Conservation (phyloP, 1,140 invertebrate genomes). For the Zelostemma sp. region DNA sequence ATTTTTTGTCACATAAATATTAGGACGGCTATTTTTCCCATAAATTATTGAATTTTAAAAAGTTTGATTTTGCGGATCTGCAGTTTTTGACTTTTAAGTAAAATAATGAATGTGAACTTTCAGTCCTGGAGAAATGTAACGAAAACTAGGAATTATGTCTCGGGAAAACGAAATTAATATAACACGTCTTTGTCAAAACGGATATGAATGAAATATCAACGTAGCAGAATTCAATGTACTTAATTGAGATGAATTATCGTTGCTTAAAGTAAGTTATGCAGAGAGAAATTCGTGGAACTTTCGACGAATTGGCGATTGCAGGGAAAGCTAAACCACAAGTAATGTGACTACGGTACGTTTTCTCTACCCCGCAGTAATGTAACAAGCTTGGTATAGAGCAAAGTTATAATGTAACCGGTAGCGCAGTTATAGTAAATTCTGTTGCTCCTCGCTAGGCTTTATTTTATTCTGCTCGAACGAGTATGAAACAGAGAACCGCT, state of each 20-base stretch:
- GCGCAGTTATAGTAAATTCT: slow-evolving; percentile 23
- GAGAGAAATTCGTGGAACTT: slow-evolving; percentile 30
- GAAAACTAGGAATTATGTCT: too few species aligned
- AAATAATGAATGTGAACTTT: too few species aligned
- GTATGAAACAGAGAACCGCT: slow-evolving; percentile 7
- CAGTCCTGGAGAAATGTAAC: too few species aligned
- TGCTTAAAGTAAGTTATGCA: slow-evolving; percentile 31
- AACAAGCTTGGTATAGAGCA: slow-evolving; percentile 22
- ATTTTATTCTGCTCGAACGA: slow-evolving; percentile 12
- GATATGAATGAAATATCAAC: slow-evolving; percentile 6
- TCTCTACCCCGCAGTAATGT: slow-evolving; percentile 23
- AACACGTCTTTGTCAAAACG: too few species aligned
- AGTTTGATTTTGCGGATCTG: too few species aligned
- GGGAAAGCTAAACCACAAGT: slow-evolving; percentile 26
- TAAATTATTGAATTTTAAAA: too few species aligned
- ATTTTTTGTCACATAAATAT: too few species aligned
- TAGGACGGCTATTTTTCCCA: too few species aligned
- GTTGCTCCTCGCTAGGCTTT: slow-evolving; percentile 14
- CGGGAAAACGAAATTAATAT: too few species aligned
- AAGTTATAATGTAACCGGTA: slow-evolving; percentile 24
- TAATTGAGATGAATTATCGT: slow-evolving; percentile 39
- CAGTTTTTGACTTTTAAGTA: too few species aligned
- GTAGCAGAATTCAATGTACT: slow-evolving; percentile 23
- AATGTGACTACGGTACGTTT: slow-evolving; percentile 36
- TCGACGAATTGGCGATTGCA: slow-evolving; percentile 31